Evolutionary conservation across 1,140 invertebrate species (phyloP).

Genomic region (Triops longicaudatus): DNA sequence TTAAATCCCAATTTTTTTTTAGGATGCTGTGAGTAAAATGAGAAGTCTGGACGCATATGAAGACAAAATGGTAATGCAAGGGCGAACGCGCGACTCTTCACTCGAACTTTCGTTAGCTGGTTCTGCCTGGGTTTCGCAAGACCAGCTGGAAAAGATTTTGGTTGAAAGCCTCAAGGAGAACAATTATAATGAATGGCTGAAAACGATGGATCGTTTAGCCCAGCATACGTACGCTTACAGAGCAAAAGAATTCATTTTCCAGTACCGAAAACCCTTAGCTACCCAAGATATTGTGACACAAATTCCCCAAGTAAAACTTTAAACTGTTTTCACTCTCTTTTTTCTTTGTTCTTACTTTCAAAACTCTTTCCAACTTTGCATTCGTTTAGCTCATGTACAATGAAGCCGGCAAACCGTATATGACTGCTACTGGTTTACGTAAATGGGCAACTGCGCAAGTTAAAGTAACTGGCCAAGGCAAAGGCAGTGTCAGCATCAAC

Average conservation of each 20-base stretch:
- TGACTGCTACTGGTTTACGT: constrained; percentile 57
- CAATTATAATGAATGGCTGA: constrained; percentile 64
- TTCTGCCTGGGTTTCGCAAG: constrained; percentile 58
- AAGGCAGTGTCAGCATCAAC: constrained; percentile 75
- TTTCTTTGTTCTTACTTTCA: background rate
- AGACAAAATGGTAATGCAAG: constrained; percentile 54
- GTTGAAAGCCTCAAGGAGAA: constrained; percentile 61
- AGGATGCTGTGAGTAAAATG: constrained; percentile 55
- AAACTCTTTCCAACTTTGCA: constrained; percentile 25
- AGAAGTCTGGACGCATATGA: constrained; percentile 57
- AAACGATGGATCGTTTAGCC: constrained; percentile 58
- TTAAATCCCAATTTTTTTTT: constrained; percentile 30
- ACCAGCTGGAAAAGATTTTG: constrained; percentile 54
- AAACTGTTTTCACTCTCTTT: background rate
- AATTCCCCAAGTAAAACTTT: constrained; percentile 36
- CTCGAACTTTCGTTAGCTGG: constrained; percentile 49
- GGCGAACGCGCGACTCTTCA: constrained; percentile 48
- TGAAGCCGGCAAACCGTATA: constrained; percentile 55
- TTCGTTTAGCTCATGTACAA: constrained; percentile 52
- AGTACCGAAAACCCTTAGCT: constrained; percentile 52
- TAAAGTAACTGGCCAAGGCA: constrained; percentile 60
- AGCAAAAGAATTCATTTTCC: constrained; percentile 58
- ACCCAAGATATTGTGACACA: constrained; percentile 44
- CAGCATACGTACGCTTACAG: constrained; percentile 54
- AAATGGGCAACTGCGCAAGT: constrained; percentile 61